Percentiles rank a stretch among this genome's conserved stretches.
phyloP scores from a whole-genome alignment of 1,140 invertebrate species.

The Parasteatoda tepidariorum region DNA sequence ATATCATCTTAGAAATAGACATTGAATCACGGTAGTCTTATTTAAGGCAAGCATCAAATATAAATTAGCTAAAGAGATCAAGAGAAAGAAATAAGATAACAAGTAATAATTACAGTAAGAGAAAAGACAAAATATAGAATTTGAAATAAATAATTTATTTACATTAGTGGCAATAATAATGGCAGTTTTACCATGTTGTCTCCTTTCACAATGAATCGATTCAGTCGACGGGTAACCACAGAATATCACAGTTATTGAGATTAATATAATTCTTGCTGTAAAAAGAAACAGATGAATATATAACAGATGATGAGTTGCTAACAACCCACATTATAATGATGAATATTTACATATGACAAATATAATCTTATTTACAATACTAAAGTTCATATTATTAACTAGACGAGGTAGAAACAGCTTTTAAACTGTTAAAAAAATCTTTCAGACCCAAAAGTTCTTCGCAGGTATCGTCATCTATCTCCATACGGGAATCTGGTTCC shows the following conservation, averaged over 20 bases:
- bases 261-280: neutral
- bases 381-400: conserved; percentile 1
- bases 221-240: neutral
- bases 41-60: neutral
- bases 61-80: neutral
- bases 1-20: neutral
- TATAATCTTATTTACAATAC: neutral
- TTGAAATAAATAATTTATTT: neutral
- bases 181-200: neutral
- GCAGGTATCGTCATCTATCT: neutral
- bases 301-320: neutral
- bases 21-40: neutral
- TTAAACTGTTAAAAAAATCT: conserved; percentile 48
- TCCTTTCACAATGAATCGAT: neutral
- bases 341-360: neutral
- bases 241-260: neutral
- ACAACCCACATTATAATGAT: neutral
- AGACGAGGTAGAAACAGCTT: conserved; percentile 11
- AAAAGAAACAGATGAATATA: conserved; percentile 2
- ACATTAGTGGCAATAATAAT: neutral
- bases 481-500: neutral
- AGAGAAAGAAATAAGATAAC: neutral
- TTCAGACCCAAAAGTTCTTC: conserved; percentile 31
- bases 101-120: neutral
- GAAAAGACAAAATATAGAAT: neutral